phyloP scores from a whole-genome alignment of 2,797 vertebrate species.

The Tapirus indicus region DNA sequence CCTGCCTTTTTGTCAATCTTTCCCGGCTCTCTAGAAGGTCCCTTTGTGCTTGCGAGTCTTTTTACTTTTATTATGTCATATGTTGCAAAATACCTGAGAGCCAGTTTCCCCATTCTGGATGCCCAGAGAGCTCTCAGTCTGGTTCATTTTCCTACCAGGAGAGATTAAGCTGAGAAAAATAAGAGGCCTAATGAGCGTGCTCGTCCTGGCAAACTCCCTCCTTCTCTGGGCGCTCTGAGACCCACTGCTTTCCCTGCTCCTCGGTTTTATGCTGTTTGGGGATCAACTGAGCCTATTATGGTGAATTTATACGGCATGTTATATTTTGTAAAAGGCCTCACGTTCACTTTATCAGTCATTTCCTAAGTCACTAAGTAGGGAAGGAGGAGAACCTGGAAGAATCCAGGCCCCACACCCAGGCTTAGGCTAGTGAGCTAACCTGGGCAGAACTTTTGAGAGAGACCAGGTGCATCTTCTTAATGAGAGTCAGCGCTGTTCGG shows the following conservation, averaged over 20 bases:
- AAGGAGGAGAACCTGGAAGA: neutral
- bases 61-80: slow-evolving; percentile 55
- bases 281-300: neutral
- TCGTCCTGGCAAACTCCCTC: neutral
- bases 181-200: neutral
- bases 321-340: neutral
- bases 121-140: neutral
- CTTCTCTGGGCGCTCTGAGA: neutral
- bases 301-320: neutral
- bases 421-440: neutral
- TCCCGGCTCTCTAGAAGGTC: neutral
- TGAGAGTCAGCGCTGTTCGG: neutral
- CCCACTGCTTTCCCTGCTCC: neutral
- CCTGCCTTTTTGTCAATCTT: neutral
- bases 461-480: neutral
- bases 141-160: neutral
- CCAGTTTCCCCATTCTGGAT: neutral
- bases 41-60: neutral
- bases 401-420: neutral
- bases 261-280: neutral
- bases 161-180: neutral
- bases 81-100: slow-evolving; percentile 58
- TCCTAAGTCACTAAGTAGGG: neutral
- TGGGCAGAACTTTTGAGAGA: neutral
- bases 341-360: neutral